These are phyloP conservation scores for Tyria jacobaeae DNA, from an alignment of 2,888 invertebrate species.

Conservation along the genomic window DNA sequence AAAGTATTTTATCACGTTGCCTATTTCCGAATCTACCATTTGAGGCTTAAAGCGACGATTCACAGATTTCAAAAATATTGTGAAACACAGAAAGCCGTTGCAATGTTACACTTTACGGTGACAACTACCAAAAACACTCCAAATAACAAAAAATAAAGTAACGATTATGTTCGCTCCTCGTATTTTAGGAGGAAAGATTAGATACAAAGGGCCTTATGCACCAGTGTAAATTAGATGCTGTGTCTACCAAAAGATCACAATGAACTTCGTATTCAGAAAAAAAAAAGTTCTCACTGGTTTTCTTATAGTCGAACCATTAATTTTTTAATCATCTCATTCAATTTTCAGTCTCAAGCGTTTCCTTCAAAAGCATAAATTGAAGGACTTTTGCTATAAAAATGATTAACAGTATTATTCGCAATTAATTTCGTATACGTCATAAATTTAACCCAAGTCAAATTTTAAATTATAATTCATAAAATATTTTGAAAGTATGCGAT, in stretches of 20 bases:
- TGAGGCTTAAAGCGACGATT: too few species aligned
- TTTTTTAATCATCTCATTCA: slow-evolving; percentile 31
- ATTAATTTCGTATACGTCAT: slow-evolving; percentile 24
- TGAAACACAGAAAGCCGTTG: too few species aligned
- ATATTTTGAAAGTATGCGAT: not conserved
- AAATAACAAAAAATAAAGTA: too few species aligned
- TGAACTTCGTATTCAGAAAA: not conserved
- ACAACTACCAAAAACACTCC: too few species aligned
- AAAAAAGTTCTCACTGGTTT: too few species aligned
- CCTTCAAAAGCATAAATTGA: slow-evolving; percentile 36
- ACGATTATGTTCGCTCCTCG: too few species aligned
- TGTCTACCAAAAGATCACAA: not conserved
- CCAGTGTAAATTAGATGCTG: not conserved
- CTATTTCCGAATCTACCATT: too few species aligned
- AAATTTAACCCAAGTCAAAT: slow-evolving; percentile 16
- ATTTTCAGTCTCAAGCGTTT: slow-evolving; percentile 33
- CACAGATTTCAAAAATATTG: too few species aligned
- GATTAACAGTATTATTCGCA: slow-evolving; percentile 31
- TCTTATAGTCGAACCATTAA: not conserved
- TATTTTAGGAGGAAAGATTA: too few species aligned
- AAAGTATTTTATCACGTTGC: too few species aligned
- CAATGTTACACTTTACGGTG: too few species aligned
- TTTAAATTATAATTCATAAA: slow-evolving; percentile 20
- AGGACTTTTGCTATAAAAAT: slow-evolving; percentile 40
- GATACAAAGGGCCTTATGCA: not conserved